A percentile compares a stretch with the other conserved stretches of the same genome.
phyloP scores from a whole-genome alignment of 2,888 invertebrate genomes.

The Synergus laeviventris region DNA sequence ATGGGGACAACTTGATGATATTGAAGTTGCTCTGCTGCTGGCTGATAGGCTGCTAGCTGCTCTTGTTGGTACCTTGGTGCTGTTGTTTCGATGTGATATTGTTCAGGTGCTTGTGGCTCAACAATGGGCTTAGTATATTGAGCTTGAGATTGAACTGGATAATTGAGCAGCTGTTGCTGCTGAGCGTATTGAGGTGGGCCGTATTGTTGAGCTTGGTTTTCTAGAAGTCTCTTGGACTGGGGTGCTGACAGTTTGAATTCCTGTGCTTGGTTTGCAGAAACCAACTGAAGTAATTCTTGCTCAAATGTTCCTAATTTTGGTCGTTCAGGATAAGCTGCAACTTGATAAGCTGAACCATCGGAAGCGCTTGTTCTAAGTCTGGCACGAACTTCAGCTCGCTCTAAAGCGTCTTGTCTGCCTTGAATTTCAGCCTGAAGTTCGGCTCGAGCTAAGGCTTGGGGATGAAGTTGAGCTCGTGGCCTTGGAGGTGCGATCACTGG shows the following conservation, averaged over 20 bases:
- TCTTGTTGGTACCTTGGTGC: constrained; percentile 62
- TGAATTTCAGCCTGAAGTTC: constrained; percentile 65
- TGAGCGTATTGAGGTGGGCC: constrained; percentile 59
- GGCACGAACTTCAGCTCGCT: constrained; percentile 61
- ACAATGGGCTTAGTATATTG: constrained; percentile 62
- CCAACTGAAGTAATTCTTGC: constrained; percentile 69
- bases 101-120: constrained; percentile 62
- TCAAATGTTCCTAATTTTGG: constrained; percentile 71
- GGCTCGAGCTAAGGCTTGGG: constrained; percentile 66
- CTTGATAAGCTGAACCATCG: constrained; percentile 60
- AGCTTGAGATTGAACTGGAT: constrained; percentile 50
- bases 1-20: constrained; percentile 56
- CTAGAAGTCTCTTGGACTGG: constrained; percentile 55
- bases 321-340: constrained; percentile 60
- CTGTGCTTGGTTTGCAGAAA: constrained; percentile 71
- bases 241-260: constrained; percentile 66
- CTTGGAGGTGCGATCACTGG: constrained; percentile 67
- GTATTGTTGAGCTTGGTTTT: constrained; percentile 55
- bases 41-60: constrained; percentile 36
- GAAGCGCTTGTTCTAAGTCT: constrained; percentile 60
- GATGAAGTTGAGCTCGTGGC: constrained; percentile 64
- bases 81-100: constrained; percentile 71
- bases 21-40: constrained; percentile 49
- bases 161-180: constrained; percentile 59
- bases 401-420: constrained; percentile 64